Percentiles rank a stretch among this genome's conserved stretches.
phyloP scores from a whole-genome alignment of 2,797 vertebrate genomes.

The Peromyscus attwateri region DNA sequence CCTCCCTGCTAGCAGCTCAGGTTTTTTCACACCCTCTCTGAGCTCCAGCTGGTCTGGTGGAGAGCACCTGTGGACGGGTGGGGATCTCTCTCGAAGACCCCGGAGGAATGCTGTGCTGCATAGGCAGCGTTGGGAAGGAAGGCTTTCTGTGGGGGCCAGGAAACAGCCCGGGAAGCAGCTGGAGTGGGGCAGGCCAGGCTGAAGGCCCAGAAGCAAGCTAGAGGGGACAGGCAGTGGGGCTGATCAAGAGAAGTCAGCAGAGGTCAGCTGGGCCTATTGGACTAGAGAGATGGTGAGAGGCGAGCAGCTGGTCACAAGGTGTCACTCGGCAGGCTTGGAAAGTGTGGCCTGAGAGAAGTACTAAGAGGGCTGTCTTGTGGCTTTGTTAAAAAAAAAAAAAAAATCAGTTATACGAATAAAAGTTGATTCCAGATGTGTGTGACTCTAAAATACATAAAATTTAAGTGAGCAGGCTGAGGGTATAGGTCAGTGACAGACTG shows the following conservation, averaged over 20 bases:
- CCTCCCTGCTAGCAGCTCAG: background rate
- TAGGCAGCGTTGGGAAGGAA: conserved; percentile 47
- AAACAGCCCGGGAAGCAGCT: conserved; percentile 75
- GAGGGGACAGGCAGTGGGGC: background rate
- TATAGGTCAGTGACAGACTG: background rate
- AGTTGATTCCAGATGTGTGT: conserved; percentile 47
- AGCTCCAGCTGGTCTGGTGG: background rate
- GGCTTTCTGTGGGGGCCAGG: conserved; percentile 58
- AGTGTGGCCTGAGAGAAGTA: background rate
- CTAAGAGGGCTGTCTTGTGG: background rate
- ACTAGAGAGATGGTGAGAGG: background rate
- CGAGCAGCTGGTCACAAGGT: background rate
- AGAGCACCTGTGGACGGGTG: background rate
- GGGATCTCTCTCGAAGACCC: background rate
- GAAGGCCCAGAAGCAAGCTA: background rate
- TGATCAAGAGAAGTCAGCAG: conserved; percentile 35
- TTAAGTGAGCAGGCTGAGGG: background rate
- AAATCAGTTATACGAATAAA: background rate
- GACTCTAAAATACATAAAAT: conserved; percentile 39
- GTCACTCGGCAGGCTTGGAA: background rate
- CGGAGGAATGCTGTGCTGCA: background rate
- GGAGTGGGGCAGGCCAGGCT: conserved; percentile 37
- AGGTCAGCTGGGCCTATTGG: background rate
- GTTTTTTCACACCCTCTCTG: background rate
- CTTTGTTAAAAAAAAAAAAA: background rate